Evolutionary conservation across 2,113 vertebrate species (phyloP), one percentile per base, ranked within the genome.

Genomic region (Trematomus loennbergii): DNA sequence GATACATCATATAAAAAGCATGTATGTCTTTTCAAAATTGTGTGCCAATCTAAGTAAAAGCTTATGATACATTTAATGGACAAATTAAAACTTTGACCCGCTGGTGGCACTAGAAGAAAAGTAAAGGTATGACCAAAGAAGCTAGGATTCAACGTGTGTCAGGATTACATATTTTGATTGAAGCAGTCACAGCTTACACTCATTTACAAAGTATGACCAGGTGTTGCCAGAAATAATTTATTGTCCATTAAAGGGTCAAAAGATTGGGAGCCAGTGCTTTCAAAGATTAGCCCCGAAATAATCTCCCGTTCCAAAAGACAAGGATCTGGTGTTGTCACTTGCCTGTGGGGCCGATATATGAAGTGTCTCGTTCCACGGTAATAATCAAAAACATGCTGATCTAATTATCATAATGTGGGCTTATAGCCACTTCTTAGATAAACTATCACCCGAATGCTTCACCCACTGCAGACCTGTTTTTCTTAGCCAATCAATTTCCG

Each of bases 401-500:
- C 88, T 84, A 87, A 92, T 93, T 92, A 90, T 85, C 75, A 75
- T 77, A 77, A 86, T 67, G 57, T 88, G 60, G 13, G 79, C 68
- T 81, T 77, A 86, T 49, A 46, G 84, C 72, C 75, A 79, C 79
- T 69, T 89, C 82, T 83, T 72, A 81, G 80, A 86, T 87, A 90
- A 91, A 88, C 79, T 72, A 72, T 86, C 72, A 45, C 12, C 64
- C 46, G 50, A 84, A 81, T 25, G 78, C 82, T 76, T 79, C 59
- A 25, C 79, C 79, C 71, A 12, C 49, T 25, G 29, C 10, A 52
- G 77, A 79, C 75, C 76, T 92, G 88, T 91, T 93, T 88, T 89
- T 87, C 77, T 93, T 89, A 82, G 84, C 83, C 88, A 92, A 88
- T 92, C 89, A 91, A 91, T 92, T 92, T 93, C 91, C 88, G 68